A percentile compares a stretch with the other conserved stretches of the same genome.
phyloP scores from a whole-genome alignment of 2,113 vertebrate genomes.

The Pycnonotus jocosus region DNA sequence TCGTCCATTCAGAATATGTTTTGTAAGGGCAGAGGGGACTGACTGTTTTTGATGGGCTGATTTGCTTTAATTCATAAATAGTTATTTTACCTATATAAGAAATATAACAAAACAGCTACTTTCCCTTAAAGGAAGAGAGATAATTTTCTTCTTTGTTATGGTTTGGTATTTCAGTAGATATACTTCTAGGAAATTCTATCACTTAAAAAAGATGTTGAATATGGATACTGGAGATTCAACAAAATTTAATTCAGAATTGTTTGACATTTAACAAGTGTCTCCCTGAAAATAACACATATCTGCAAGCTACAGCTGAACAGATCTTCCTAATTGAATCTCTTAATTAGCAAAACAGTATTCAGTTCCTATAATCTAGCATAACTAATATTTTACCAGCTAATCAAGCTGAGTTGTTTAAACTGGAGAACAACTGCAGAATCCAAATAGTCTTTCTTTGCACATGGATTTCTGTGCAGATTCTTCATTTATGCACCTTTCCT shows the following conservation, averaged over 20 bases:
- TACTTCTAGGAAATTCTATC: neutral
- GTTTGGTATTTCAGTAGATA: neutral
- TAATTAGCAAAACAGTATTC: slow-evolving; percentile 36
- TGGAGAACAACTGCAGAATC: neutral
- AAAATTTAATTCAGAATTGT: neutral
- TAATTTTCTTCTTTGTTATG: neutral
- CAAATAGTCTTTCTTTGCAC: neutral
- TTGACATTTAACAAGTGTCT: neutral
- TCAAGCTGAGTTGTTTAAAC: slow-evolving; percentile 50
- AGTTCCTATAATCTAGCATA: slow-evolving; percentile 31
- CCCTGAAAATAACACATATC: slow-evolving; percentile 19
- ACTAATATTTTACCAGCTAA: slow-evolving; percentile 53
- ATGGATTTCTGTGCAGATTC: neutral
- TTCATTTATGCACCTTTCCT: neutral
- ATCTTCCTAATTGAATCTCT: slow-evolving; percentile 28
- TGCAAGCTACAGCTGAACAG: slow-evolving; percentile 27
- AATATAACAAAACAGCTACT: neutral
- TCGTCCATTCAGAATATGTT: neutral
- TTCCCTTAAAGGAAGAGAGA: neutral
- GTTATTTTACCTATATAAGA: neutral
- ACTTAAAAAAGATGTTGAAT: neutral
- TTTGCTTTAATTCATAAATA: neutral
- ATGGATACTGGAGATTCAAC: neutral
- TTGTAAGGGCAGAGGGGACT: fast-evolving
- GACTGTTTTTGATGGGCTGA: neutral